phyloP scores from a whole-genome alignment of 2,797 vertebrate genomes.

The Percopsis omiscomaycus region DNA sequence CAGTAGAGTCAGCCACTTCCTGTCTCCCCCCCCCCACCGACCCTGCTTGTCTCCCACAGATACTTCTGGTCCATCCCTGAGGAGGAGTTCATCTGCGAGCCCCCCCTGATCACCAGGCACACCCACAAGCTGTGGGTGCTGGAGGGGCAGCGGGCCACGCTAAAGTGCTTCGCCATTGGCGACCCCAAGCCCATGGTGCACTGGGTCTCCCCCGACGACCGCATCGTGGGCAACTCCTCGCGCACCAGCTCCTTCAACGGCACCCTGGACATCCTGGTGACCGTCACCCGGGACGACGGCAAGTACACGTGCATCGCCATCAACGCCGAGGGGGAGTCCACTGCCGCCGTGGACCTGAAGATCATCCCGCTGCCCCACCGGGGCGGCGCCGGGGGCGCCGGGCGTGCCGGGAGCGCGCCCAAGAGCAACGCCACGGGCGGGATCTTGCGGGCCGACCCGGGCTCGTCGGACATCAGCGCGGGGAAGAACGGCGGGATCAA shows the following conservation, averaged over 20 bases:
- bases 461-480: slow-evolving; percentile 81
- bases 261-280: slow-evolving; percentile 87
- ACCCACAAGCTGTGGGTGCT: slow-evolving; percentile 90
- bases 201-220: slow-evolving; percentile 92
- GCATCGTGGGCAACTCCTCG: slow-evolving; percentile 87
- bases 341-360: slow-evolving; percentile 84
- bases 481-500: slow-evolving; percentile 75
- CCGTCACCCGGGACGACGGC: slow-evolving; percentile 85
- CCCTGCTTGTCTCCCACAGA: slow-evolving; percentile 42
- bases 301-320: slow-evolving; percentile 90
- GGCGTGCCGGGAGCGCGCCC: slow-evolving; percentile 69
- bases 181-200: slow-evolving; percentile 88
- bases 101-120: slow-evolving; percentile 91
- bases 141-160: slow-evolving; percentile 87
- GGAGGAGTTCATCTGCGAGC: slow-evolving; percentile 92
- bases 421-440: slow-evolving; percentile 41
- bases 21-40: not conserved
- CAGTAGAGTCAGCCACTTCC: not conserved
- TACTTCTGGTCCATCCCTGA: slow-evolving; percentile 94
- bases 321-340: slow-evolving; percentile 90
- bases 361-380: slow-evolving; percentile 89
- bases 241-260: slow-evolving; percentile 88
- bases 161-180: slow-evolving; percentile 87
- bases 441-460: slow-evolving; percentile 77
- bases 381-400: slow-evolving; percentile 65